phyloP scores from a whole-genome alignment of 1,140 invertebrate species.

The Antheraea pernyi region DNA sequence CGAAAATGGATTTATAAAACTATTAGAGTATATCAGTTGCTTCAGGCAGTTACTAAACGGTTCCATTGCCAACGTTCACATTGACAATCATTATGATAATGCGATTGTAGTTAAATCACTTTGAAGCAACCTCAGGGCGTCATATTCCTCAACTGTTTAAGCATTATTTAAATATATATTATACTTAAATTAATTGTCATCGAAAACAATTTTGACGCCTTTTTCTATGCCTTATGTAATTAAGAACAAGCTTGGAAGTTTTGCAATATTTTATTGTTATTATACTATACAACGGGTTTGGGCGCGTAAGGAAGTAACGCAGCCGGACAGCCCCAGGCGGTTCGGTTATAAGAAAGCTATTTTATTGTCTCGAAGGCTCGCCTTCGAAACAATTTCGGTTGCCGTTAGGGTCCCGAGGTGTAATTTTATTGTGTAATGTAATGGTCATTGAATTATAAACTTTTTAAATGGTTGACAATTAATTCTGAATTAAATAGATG shows the following conservation, averaged over 20 bases:
- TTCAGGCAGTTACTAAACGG: background rate
- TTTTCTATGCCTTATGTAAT: constrained; percentile 22
- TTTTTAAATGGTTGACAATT: constrained; percentile 24
- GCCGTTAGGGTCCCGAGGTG: constrained; percentile 34
- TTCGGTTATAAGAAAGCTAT: constrained; percentile 46
- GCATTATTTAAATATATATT: constrained; percentile 30
- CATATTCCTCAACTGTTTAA: constrained; percentile 17
- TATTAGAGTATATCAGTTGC: too few relatives aligned
- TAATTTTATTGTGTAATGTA: constrained; percentile 39
- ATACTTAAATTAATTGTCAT: constrained; percentile 25
- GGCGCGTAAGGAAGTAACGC: constrained; percentile 38
- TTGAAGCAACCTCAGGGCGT: constrained; percentile 14
- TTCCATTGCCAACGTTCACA: constrained; percentile 17
- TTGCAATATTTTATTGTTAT: constrained; percentile 45
- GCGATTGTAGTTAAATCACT: constrained; percentile 25
- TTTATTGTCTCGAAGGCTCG: constrained; percentile 40
- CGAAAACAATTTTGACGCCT: constrained; percentile 21
- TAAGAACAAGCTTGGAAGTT: constrained; percentile 36
- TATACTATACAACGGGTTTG: constrained; percentile 30
- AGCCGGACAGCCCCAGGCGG: constrained; percentile 34
- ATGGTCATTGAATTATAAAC: constrained; percentile 39
- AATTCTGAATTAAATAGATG: constrained; percentile 1
- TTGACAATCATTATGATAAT: constrained; percentile 20
- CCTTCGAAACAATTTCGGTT: constrained; percentile 41
- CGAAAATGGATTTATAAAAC: too few relatives aligned